Evolutionary conservation across 2,113 vertebrate genomes (phyloP).

Genomic region (Phyllostomus discolor): DNA sequence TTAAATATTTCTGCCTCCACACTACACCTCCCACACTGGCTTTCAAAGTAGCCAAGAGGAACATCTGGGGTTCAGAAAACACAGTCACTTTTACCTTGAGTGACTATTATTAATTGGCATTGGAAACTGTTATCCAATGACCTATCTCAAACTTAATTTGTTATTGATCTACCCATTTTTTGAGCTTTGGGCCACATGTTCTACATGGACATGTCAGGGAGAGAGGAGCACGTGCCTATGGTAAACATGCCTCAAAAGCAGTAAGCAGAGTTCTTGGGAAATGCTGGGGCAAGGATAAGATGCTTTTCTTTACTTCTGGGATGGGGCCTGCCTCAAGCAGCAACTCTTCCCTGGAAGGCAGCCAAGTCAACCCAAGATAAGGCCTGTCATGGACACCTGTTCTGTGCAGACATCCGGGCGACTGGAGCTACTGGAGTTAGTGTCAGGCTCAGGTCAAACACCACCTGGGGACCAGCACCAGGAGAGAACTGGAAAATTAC

Average conservation of each 20-base stretch:
- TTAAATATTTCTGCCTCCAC: not conserved
- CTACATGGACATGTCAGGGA: not conserved
- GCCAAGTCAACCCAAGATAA: not conserved
- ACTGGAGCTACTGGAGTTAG: not conserved
- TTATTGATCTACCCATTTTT: not conserved
- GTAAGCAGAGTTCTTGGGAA: not conserved
- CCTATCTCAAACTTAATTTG: not conserved
- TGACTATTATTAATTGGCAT: not conserved
- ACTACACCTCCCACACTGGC: not conserved
- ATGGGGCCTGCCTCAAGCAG: not conserved
- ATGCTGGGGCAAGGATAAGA: not conserved
- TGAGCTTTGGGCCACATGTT: not conserved
- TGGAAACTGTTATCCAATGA: not conserved
- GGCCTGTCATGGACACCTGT: not conserved
- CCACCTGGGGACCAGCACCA: not conserved
- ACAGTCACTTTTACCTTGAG: not conserved
- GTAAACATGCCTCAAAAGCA: not conserved
- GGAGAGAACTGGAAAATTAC: constrained; percentile 32
- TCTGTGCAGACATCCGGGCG: not conserved
- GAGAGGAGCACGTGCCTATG: not conserved
- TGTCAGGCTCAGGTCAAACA: not conserved
- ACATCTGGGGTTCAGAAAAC: not conserved
- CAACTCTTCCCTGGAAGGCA: not conserved
- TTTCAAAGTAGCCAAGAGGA: not conserved
- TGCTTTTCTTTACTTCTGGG: not conserved